Conservation (phyloP, 2,113 vertebrate genomes). For the Pampusana beccarii region DNA sequence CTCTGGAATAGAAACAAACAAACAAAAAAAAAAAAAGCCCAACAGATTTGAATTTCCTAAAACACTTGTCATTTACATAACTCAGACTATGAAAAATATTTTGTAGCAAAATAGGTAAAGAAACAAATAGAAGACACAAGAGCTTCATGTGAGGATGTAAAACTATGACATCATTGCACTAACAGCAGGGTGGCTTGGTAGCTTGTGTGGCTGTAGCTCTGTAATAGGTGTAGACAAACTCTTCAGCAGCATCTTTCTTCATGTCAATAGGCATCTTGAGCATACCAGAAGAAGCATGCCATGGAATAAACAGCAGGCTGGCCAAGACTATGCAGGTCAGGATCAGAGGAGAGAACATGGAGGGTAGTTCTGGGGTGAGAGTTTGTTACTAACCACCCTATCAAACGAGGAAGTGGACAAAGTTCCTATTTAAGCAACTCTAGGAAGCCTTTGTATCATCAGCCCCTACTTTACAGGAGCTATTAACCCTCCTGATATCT, state of each 20-base stretch:
- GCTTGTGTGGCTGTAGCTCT: fast-evolving
- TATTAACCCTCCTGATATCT: not conserved
- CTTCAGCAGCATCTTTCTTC: not conserved
- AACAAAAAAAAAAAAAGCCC: not conserved
- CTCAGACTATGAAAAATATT: not conserved
- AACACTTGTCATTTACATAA: not conserved
- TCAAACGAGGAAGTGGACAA: not conserved
- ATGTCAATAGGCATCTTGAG: not conserved
- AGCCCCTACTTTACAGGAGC: not conserved
- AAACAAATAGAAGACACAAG: not conserved
- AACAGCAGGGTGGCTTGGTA: fast-evolving
- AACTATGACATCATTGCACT: not conserved
- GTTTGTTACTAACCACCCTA: not conserved
- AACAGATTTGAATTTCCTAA: not conserved
- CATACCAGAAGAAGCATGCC: not conserved
- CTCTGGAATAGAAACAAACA: not conserved
- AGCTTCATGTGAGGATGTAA: fast-evolving
- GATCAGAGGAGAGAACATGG: not conserved
- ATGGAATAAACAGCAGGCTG: not conserved
- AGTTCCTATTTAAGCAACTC: not conserved
- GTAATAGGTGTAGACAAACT: not conserved
- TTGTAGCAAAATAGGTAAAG: not conserved
- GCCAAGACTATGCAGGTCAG: not conserved
- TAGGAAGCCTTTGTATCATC: not conserved
- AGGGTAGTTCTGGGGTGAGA: not conserved